A percentile compares a stretch with the other conserved stretches of the same genome.
Evolutionary conservation across 2,113 vertebrate genomes (phyloP).

Genomic region (Pontoporia blainvillei): DNA sequence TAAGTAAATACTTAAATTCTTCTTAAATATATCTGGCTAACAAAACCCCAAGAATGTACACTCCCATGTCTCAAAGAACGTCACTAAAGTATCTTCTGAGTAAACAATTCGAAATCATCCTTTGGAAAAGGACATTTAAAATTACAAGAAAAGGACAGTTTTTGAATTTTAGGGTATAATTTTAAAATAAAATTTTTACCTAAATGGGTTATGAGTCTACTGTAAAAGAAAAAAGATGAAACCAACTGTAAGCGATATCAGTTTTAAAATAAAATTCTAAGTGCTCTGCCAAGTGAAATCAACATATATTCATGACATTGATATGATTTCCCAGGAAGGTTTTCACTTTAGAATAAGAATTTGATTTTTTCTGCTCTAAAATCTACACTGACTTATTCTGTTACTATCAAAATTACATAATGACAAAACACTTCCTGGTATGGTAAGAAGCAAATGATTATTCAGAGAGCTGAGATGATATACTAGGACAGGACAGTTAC

Average conservation of each 20-base stretch:
- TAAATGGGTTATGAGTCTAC: not conserved
- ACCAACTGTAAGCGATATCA: not conserved
- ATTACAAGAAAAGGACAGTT: not conserved
- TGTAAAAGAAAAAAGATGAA: not conserved
- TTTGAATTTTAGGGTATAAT: conserved; percentile 1
- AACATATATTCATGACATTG: not conserved
- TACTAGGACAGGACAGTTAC: not conserved
- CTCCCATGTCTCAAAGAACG: not conserved
- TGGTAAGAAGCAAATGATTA: not conserved
- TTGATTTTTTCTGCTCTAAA: conserved; percentile 5
- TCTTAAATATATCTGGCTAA: not conserved
- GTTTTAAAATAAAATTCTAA: conserved; percentile 36
- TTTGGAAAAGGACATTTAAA: not conserved
- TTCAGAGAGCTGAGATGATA: not conserved
- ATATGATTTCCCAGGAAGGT: not conserved
- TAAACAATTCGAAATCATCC: not conserved
- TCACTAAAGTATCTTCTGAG: not conserved
- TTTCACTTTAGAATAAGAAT: conserved; percentile 7
- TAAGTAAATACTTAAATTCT: conserved; percentile 4
- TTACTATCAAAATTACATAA: conserved; percentile 11
- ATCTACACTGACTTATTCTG: conserved; percentile 25
- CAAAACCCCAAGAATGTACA: not conserved
- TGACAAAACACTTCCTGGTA: conserved; percentile 13
- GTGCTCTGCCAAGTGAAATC: not conserved
- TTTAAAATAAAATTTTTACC: not conserved